Evolutionary conservation across 1,140 invertebrate genomes (phyloP), one percentile per base, ranked within the genome.

Genomic region (Brachionus sp.): DNA sequence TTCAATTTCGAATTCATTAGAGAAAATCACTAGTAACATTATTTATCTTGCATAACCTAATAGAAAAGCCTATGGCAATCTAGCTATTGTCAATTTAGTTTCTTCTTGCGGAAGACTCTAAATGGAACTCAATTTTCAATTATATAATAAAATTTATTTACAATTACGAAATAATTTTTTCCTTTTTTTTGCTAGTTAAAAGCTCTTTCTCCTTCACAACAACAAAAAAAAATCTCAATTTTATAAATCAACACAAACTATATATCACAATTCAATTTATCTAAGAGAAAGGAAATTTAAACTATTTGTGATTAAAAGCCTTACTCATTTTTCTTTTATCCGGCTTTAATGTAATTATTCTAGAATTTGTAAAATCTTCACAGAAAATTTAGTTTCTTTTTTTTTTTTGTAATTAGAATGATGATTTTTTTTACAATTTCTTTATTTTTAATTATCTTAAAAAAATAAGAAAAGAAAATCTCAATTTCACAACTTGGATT

Each of bases 121-220:
- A 57, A 57, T 57, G 50, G 50, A 57, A 57, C 50, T 57, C 50
- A 57, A 57, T 57, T 19, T 57, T 57, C 50, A 57, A 57, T 57
- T 57, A 57, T 57, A 57, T 57, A 57, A 57, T 57, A 57, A 57
- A 57, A 57, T 57, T 57, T 57, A 57, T 57, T 57, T 57, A 57
- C 16, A 19, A 57, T 57, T 57, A 9, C 16, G 19, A 57, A 57
- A 57, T 57, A 57, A 57, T 57, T 57, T 57, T 50, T 57, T 57
- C 50, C 16, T 57, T 2, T 19, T 57, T 7, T 57, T 57, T 9
- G 16, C 29, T 29, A 29, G n/a, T 19, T 57, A 57, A 57, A 57
- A 57, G 50, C 50, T 19, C 19, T 19, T 5, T 3, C 29, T 29
- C 29, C 29, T 29, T 29, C 29, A 29, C 29, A 29, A 3, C 29